Evolutionary conservation across 1,140 invertebrate genomes (phyloP).

Genomic region (Drosophila auraria): DNA sequence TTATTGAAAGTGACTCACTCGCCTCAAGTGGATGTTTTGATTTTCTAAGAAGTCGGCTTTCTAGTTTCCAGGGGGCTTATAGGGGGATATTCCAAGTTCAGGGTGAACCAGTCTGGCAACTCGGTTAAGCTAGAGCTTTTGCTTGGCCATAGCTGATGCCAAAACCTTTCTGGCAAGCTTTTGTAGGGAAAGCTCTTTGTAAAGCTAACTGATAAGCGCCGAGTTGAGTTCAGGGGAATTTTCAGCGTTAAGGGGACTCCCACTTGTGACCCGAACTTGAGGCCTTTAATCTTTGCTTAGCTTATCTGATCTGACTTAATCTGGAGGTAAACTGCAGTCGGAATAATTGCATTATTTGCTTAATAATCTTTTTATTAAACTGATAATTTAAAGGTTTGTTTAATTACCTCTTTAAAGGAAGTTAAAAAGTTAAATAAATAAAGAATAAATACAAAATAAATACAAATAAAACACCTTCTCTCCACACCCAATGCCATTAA

Average conservation of each 20-base stretch:
- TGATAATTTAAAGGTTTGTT: conserved; percentile 3
- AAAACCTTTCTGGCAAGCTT: conserved; percentile 2
- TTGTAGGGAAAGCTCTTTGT: neutral
- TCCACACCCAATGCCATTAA: conserved; percentile 27
- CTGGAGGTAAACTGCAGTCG: conserved; percentile 5
- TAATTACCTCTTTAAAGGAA: neutral
- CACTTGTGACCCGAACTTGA: neutral
- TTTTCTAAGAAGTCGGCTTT: conserved; percentile 30
- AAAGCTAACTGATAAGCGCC: conserved; percentile 15
- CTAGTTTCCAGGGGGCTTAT: neutral
- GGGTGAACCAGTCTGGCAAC: conserved; percentile 13
- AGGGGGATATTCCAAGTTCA: conserved; percentile 1
- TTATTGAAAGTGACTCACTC: conserved; percentile 23
- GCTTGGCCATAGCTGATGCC: neutral
- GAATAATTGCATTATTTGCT: neutral
- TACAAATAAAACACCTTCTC: conserved; percentile 2
- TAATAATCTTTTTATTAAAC: neutral
- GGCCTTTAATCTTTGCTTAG: neutral
- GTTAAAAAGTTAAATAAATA: neutral
- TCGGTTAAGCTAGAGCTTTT: conserved; percentile 1
- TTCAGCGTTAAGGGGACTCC: conserved; percentile 9
- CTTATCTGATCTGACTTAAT: neutral
- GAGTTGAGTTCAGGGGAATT: conserved; percentile 16
- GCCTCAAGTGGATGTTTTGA: neutral
- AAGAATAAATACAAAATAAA: neutral